Conservation (phyloP, 2,113 vertebrate genomes). For the Pseudonaja textilis region DNA sequence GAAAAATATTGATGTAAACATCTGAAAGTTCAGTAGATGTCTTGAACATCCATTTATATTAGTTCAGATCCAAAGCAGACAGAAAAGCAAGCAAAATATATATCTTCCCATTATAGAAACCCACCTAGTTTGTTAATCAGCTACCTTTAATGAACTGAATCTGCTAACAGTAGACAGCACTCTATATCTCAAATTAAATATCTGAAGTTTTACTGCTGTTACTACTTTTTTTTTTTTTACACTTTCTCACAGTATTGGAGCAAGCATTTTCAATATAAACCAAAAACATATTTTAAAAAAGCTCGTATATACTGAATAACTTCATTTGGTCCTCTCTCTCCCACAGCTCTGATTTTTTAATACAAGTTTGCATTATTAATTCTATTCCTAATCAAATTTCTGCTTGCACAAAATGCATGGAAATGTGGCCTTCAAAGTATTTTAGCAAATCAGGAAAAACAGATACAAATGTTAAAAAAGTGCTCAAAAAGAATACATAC, state of each 20-base stretch:
- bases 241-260: constrained; percentile 59
- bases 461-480: constrained; percentile 63
- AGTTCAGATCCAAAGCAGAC: constrained; percentile 59
- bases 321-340: constrained; percentile 23
- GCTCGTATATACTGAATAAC: constrained; percentile 39
- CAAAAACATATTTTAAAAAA: constrained; percentile 33
- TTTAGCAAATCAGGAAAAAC: constrained; percentile 55
- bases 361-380: constrained; percentile 44
- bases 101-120: constrained; percentile 52
- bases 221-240: constrained; percentile 29
- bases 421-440: constrained; percentile 65
- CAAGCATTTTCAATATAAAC: constrained; percentile 44
- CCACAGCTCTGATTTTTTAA: constrained; percentile 31
- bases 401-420: constrained; percentile 70
- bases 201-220: constrained; percentile 34
- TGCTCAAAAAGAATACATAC: constrained; percentile 63
- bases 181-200: constrained; percentile 56
- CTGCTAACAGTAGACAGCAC: constrained; percentile 47
- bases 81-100: constrained; percentile 56
- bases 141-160: constrained; percentile 51
- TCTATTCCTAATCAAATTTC: constrained; percentile 62
- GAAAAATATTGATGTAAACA: constrained; percentile 54
- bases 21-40: constrained; percentile 57
- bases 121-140: constrained; percentile 57
- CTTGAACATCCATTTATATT: constrained; percentile 59